Evolutionary conservation across 2,888 invertebrate species (phyloP), one percentile per base, ranked within the genome.

Genomic region (Pocota personata): DNA sequence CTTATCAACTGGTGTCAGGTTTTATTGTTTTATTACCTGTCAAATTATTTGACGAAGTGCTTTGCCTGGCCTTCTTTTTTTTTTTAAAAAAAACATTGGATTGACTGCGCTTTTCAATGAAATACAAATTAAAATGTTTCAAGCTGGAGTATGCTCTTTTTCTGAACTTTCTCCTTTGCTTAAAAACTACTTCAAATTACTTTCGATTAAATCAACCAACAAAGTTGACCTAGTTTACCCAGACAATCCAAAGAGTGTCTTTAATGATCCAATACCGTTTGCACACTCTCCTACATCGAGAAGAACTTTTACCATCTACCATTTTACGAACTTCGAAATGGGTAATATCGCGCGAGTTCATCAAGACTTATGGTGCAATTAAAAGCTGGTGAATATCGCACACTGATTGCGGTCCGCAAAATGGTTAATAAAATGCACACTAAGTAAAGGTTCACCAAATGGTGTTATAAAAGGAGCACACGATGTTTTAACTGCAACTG

Each of bases 381-480:
- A 84, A 84, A 79, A 79, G 75, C 71, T 75, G 66, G 35, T 19
- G 60, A 77, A 77, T 73, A 48, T 62, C 21, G 75, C 57, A 79
- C 79, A 75, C 75, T 79, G 84, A 84, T 84, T 84, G 75, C 71
- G 71, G 84, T 71, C 64, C 37, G 30, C 35, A 50, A 57, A 84
- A 80, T 76, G 75, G 75, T 71, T 75, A 79, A 84, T 84, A 79
- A 80, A 84, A 71, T 64, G 69, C 71, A 76, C 84, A 79, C 75
- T 71, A 69, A 75, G 73, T 79, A 76, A 64, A 57, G 37, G 50
- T 69, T 69, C 37, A 37, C 55, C 64, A 35, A 77, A 82, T 82
- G 71, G 66, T 37, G 50, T 5, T 48, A 64, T 71, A 66, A 76
- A 76, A 66, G 30, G 35, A 57, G 27, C 43, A 62, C 43, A 48